A percentile compares a stretch with the other conserved stretches of the same genome.
Conservation (phyloP, 2,113 vertebrate species). For the Strigops habroptila region DNA sequence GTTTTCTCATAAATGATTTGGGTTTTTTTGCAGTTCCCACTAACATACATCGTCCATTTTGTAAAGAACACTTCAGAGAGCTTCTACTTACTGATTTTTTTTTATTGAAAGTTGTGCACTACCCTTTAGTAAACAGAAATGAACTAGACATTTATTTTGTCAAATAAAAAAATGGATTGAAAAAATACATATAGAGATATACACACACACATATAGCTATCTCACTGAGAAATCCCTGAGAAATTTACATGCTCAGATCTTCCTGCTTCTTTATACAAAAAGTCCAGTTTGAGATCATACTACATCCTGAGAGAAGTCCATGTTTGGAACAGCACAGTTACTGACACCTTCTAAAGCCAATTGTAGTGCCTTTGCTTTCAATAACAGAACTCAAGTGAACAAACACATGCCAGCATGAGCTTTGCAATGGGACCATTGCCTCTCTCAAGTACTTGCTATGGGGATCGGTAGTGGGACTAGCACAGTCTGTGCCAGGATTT, state of each 20-base stretch:
- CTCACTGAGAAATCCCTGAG: not conserved
- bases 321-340: not conserved
- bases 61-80: not conserved
- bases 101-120: not conserved
- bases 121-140: not conserved
- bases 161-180: not conserved
- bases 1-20: not conserved
- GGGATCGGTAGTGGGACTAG: not conserved
- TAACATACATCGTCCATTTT: not conserved
- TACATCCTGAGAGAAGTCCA: not conserved
- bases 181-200: not conserved
- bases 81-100: not conserved
- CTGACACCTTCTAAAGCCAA: not conserved
- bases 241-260: not conserved
- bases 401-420: rapidly evolving
- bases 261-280: not conserved
- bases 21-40: not conserved
- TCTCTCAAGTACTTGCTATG: rapidly evolving
- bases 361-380: not conserved
- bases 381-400: not conserved
- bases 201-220: rapidly evolving
- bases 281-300: not conserved
- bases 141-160: not conserved
- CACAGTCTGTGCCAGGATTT: not conserved
- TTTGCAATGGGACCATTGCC: not conserved